Percentiles rank a stretch among this genome's conserved stretches.
Evolutionary conservation across 2,797 vertebrate genomes (phyloP).

Genomic region (Pangasius larnaudii): DNA sequence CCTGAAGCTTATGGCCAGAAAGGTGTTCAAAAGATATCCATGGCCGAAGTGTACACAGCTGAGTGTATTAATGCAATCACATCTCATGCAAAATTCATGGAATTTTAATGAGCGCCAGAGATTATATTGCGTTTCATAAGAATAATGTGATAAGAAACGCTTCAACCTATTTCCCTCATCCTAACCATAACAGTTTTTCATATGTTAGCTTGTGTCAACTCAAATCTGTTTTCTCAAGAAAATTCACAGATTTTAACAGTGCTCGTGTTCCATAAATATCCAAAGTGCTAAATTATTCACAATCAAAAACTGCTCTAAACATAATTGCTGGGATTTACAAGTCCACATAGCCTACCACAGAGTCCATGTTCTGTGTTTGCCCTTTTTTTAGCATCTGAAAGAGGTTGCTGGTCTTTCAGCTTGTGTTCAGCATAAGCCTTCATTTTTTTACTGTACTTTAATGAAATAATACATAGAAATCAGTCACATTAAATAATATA

Average conservation of each 20-base stretch:
- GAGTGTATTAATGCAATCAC: not conserved
- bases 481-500: not conserved
- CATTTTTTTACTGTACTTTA: not conserved
- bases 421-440: not conserved
- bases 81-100: slow-evolving; percentile 15
- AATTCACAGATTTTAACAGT: not conserved
- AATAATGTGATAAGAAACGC: not conserved
- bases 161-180: not conserved
- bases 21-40: not conserved
- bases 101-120: not conserved
- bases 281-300: slow-evolving; percentile 22
- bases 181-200: not conserved
- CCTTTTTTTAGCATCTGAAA: not conserved
- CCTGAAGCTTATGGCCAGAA: not conserved
- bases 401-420: not conserved
- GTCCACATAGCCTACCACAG: not conserved
- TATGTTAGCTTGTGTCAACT: not conserved
- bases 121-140: not conserved
- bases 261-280: slow-evolving; percentile 17
- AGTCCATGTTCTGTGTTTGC: not conserved
- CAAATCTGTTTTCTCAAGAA: not conserved
- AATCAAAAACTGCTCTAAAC: slow-evolving; percentile 9
- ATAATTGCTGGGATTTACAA: not conserved
- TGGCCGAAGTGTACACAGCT: not conserved
- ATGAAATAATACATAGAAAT: not conserved